Evolutionary conservation across 1,140 invertebrate species (phyloP), one percentile per base, ranked within the genome.

Genomic region (Zaprionus inermis): DNA sequence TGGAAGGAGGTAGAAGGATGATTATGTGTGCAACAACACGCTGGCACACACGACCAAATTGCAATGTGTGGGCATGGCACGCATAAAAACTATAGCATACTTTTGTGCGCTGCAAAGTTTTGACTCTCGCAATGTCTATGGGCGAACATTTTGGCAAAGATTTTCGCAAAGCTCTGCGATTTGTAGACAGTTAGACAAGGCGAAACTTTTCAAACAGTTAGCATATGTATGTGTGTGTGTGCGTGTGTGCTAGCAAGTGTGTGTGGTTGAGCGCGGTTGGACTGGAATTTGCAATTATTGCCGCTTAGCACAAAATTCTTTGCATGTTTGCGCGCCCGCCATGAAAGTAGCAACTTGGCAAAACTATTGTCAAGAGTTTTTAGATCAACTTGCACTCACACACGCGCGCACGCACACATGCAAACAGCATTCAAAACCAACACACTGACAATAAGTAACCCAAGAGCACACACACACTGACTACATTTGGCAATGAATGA

Each of bases 281-380:
- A 72, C 58, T 80, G 80, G 83, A 88, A 88, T 89, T 88, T 88
- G 84, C 83, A 88, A 88, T 88, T 88, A 88, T 89, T 88, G 83
- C 83, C 83, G 83, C 84, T 88, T 88, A 88, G 83, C 83, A 89
- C 52, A 78, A 79, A 79, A 88, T 88, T 88, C 79, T 70, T 80
- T 49, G 80, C 69, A 88, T 88, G 73, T 76, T 81, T 76, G 78
- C 75, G 77, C 74, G 54, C 44, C 73, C 81, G 73, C 79, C 74
- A 79, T 83, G 66, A 88, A 86, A 88, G 82, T 82, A 88, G 69
- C 76, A 88, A 88, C 79, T 88, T 79, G 72, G 61, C 73, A 72
- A 77, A 86, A 88, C 81, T 83, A 83, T 88, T 89, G 83, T 89
- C 76, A 83, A 88, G 84, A 88, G 80, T 83, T 83, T 74, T 77